A percentile compares a stretch with the other conserved stretches of the same genome.
Conservation (phyloP, 2,113 vertebrate genomes). For the Sturnira hondurensis region DNA sequence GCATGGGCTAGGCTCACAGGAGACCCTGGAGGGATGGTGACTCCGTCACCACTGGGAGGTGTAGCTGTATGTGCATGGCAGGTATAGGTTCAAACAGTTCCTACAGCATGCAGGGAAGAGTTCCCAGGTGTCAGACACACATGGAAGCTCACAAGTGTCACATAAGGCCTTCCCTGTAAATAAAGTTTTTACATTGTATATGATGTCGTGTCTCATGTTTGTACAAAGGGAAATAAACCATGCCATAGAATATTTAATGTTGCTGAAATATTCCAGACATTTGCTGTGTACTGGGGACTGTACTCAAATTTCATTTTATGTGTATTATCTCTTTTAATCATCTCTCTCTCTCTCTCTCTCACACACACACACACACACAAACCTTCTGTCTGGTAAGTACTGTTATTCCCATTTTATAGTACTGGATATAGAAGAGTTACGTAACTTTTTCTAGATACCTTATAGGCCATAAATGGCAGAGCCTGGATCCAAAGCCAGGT, state of each 20-base stretch:
- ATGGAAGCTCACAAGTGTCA: background rate
- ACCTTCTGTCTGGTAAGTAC: background rate
- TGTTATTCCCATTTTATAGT: background rate
- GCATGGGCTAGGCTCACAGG: background rate
- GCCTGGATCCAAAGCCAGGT: background rate
- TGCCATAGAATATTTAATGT: background rate
- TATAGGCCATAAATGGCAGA: background rate
- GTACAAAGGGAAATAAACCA: background rate
- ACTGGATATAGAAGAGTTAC: background rate
- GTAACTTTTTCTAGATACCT: background rate
- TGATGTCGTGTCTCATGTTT: background rate
- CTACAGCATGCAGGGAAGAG: background rate
- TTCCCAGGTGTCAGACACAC: background rate
- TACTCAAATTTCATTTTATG: conserved; percentile 4
- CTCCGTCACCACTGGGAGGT: background rate
- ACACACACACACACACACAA: too few relatives aligned
- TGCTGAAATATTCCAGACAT: background rate
- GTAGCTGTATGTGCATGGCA: background rate
- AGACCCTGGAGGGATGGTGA: background rate
- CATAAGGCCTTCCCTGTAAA: background rate
- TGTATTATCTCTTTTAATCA: background rate
- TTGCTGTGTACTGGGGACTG: background rate
- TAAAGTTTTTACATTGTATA: background rate
- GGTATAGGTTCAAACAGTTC: background rate
- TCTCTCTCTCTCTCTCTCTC: too few relatives aligned